A percentile compares a stretch with the other conserved stretches of the same genome.
These are phyloP conservation scores for Ascaphus truei DNA, from an alignment of 2,113 vertebrate genomes.

Conservation along the genomic window DNA sequence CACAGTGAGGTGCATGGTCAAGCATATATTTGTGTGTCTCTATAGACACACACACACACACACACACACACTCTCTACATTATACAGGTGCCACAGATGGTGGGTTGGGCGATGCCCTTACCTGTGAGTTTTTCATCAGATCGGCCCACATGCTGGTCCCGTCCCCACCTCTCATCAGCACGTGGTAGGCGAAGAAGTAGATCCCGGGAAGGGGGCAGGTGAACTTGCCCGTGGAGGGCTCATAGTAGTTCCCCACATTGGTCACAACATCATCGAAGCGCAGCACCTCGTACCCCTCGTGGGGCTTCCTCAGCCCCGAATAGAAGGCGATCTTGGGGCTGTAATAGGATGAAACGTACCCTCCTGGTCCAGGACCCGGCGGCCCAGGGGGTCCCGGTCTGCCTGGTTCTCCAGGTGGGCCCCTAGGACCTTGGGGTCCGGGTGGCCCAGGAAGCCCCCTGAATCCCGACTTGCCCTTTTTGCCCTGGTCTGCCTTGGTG, in stretches of 20 bases:
- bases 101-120: conserved; percentile 45
- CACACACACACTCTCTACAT: background rate
- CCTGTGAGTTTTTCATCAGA: conserved; percentile 91
- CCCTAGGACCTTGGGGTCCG: conserved; percentile 75
- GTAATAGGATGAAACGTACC: conserved; percentile 82
- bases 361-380: conserved; percentile 81
- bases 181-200: conserved; percentile 97
- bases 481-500: conserved; percentile 71
- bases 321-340: conserved; percentile 94
- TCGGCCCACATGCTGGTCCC: conserved; percentile 97
- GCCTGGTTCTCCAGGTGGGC: conserved; percentile 83
- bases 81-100: background rate
- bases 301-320: conserved; percentile 86
- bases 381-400: conserved; percentile 85
- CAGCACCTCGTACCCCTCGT: conserved; percentile 87
- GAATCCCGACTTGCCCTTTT: conserved; percentile 76
- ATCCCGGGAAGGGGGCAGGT: conserved; percentile 91
- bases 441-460: conserved; percentile 76
- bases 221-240: conserved; percentile 92
- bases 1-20: no score
- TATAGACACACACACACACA: no score
- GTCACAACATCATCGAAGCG: conserved; percentile 96
- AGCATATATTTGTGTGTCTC: no score
- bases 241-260: conserved; percentile 96
- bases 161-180: conserved; percentile 93